A percentile compares a stretch with the other conserved stretches of the same genome.
phyloP scores from a whole-genome alignment of 2,113 vertebrate species.

The Tretioscincus oriximinensis region DNA sequence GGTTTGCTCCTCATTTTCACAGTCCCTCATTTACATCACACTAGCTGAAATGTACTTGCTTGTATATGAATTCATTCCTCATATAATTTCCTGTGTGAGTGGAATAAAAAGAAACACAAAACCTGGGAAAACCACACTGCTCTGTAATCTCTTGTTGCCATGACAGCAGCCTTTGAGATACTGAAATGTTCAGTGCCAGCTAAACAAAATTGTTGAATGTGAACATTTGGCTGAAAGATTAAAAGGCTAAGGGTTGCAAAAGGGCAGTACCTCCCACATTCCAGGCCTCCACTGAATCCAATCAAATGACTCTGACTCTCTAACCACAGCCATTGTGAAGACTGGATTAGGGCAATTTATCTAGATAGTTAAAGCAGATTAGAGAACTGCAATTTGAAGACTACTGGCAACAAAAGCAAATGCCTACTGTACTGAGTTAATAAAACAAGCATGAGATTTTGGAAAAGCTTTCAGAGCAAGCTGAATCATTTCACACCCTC shows the following conservation, averaged over 20 bases:
- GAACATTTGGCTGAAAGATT: constrained; percentile 89
- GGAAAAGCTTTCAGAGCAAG: constrained; percentile 46
- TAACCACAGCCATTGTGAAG: constrained; percentile 82
- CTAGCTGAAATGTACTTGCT: constrained; percentile 45
- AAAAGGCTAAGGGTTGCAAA: constrained; percentile 85
- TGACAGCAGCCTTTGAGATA: constrained; percentile 85
- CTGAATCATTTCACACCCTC: constrained; percentile 47
- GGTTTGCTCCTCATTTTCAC: constrained; percentile 57
- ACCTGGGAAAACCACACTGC: constrained; percentile 72
- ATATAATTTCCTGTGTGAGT: constrained; percentile 69
- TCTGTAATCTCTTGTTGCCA: constrained; percentile 83
- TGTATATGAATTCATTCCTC: constrained; percentile 60
- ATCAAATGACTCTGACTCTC: constrained; percentile 84
- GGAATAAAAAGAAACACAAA: constrained; percentile 71
- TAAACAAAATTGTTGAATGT: constrained; percentile 90
- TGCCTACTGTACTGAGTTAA: constrained; percentile 77
- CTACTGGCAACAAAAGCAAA: constrained; percentile 79
- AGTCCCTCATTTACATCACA: constrained; percentile 44
- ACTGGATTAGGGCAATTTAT: constrained; percentile 85
- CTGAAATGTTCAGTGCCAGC: constrained; percentile 84
- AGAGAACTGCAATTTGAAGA: constrained; percentile 82
- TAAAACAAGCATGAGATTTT: constrained; percentile 67
- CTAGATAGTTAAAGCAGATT: constrained; percentile 86
- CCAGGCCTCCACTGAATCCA: constrained; percentile 83
- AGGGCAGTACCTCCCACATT: constrained; percentile 86